phyloP scores from a whole-genome alignment of 2,888 invertebrate genomes.

The Eupithecia tripunctaria region DNA sequence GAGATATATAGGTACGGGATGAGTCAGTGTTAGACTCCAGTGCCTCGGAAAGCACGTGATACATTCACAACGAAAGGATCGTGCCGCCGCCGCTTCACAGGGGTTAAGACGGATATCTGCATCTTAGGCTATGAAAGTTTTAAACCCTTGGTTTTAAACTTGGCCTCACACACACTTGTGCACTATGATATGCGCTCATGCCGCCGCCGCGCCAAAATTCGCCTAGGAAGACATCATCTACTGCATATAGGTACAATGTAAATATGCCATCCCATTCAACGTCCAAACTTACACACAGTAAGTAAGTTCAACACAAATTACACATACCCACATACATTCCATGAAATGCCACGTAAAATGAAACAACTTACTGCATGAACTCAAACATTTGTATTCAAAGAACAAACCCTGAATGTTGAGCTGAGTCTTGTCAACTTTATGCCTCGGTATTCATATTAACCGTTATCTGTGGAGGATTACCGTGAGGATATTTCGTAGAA shows the following conservation, averaged over 20 bases:
- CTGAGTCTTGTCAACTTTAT: slow-evolving; percentile 58
- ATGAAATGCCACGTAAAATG: slow-evolving; percentile 11
- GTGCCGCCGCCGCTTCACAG: too few relatives aligned
- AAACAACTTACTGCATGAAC: slow-evolving; percentile 14
- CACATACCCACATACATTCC: not conserved
- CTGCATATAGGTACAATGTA: too few relatives aligned
- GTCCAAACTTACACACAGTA: not conserved
- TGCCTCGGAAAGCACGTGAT: not conserved
- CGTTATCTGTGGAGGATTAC: slow-evolving; percentile 65
- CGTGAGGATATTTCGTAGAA: slow-evolving; percentile 65
- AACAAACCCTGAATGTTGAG: slow-evolving; percentile 58
- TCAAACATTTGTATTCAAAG: slow-evolving; percentile 41
- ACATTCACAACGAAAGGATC: too few relatives aligned
- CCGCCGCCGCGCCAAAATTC: too few relatives aligned
- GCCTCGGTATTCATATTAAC: slow-evolving; percentile 64
- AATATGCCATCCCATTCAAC: too few relatives aligned
- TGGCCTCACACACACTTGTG: too few relatives aligned
- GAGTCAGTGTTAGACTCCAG: not conserved
- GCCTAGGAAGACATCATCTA: too few relatives aligned
- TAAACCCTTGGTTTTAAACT: too few relatives aligned
- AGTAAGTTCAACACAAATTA: slow-evolving; percentile 2
- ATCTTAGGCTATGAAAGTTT: too few relatives aligned
- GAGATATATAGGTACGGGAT: not conserved
- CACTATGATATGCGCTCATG: too few relatives aligned
- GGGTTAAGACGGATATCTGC: too few relatives aligned